Evolutionary conservation across 2,113 vertebrate genomes (phyloP), one percentile per base, ranked within the genome.

Genomic region (Lucifuga dentata): DNA sequence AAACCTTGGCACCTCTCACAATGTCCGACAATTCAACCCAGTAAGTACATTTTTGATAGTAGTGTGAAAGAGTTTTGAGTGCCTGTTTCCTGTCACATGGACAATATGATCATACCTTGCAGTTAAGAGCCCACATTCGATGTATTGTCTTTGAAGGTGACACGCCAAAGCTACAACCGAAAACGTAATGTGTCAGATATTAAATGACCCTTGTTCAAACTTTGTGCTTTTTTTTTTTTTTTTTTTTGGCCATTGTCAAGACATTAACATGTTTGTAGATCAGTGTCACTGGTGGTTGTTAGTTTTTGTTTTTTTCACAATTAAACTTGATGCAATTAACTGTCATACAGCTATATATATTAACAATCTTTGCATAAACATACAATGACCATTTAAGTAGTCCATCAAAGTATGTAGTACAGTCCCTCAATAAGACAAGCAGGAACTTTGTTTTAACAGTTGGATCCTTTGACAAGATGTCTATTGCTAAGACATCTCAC

Each of bases 81-180:
- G 4, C 10, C 8, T 8, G 15, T 56, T 53, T 68, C 60, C n/a
- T 53, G 46, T 69, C 65, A 65, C 36, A 45, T 8, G 73, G 61
- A 82, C 60, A 23, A 41, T 24, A 38, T 53, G 17, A 21, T 66
- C 45, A 74, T 39, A 39, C 11, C 32, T 53, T 72, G 53, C 65
- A 65, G 60, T 55, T 52, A 2, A 53, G 7, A 78, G 17, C 43
- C 73, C 21, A 70, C 52, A 57, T 81, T 72, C 66, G 44, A 40
- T 20, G 50, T 33, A 19, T 80, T 8, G 65, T 63, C 20, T 64
- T 51, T 72, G 46, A 74, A 51, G 63, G 56, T 73, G 38, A 50
- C 75, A 84, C 87, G 88, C 80, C 79, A 50, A 61, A 73, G 46
- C 35, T 51, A 44, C 49, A 20, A 56, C 23, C 33, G 46, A 88